Conservation (phyloP, 2,888 invertebrate species). For the Crossocerus cetratus region DNA sequence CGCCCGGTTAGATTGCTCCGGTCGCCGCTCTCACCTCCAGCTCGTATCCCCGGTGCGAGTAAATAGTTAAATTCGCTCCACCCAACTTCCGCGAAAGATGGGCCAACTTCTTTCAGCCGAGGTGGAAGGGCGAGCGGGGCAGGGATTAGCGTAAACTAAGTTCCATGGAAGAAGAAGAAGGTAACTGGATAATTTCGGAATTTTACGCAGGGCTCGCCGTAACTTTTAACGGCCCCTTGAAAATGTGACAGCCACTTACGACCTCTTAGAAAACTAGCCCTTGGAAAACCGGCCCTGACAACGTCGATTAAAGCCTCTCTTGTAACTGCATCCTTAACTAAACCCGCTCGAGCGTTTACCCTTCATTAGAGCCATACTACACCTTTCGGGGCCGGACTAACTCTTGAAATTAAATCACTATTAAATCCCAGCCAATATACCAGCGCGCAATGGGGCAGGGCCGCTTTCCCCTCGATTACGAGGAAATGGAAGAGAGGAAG, state of each 20-base stretch:
- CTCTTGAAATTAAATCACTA: no score
- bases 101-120: conserved; percentile 41
- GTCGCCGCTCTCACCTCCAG: neutral
- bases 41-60: neutral
- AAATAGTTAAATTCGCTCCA: conserved; percentile 46
- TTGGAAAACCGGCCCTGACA: neutral
- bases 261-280: neutral
- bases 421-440: no score
- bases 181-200: conserved; percentile 50
- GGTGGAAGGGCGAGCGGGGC: conserved; percentile 25
- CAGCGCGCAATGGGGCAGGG: no score
- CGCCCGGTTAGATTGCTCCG: conserved; percentile 20
- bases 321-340: neutral
- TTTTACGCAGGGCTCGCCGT: conserved; percentile 38
- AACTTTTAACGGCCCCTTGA: conserved; percentile 34
- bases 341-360: neutral
- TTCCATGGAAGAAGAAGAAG: conserved; percentile 22
- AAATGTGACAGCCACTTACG: conserved; percentile 23
- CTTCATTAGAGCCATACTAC: no score
- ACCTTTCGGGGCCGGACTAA: no score
- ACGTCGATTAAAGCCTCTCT: neutral
- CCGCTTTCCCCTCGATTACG: no score
- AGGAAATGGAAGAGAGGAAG: no score
- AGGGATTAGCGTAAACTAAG: conserved; percentile 53
- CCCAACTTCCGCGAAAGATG: conserved; percentile 18